Base-by-base conservation (phyloP, 2,888 invertebrate genomes). In the Dynastes maya region DNA sequence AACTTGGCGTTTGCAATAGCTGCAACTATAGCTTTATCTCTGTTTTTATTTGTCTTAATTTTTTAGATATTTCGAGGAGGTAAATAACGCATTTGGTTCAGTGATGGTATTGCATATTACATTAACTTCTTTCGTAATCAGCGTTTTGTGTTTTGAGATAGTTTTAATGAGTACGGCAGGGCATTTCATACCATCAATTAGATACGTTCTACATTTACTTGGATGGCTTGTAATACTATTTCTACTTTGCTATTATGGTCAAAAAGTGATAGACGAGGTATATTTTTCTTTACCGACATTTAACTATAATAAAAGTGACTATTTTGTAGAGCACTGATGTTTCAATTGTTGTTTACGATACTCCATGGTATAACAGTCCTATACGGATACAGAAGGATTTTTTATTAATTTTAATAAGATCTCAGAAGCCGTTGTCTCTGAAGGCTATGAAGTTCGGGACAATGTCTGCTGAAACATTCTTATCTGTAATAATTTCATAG, bases 201-300 rank as follows among this genome's bases (percentile, higher is more conserved):
- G 84, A 71, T 85, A 81, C 81, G 76, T 74, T 45, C 71, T 84
- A 61, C 85, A 85, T 78, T 79, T 85, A 58, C 37, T 78, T 37
- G 85, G 85, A 45, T 85, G 85, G 85, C 29, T 84, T 13, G 80
- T 82, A 27, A 76, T 85, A 6, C 77, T 85, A 3, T 80, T 82
- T 27, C 71, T 84, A 22, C 78, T 83, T 40, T 84, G 84, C 45
- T 82, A 83, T 61, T 84, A 82, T 63, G 84, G 84, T n/a, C 84
- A 85, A 78, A 78, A 81, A 51, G 76, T 85, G 74, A 84, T 84
- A 51, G 82, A 84, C 68, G 85, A 85, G 80, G 85, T 84, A 53
- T 49, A 53, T 51, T 70, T 61, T 8, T 29, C 6, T 5, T 9
- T 22, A 6, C 2, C 22, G 13, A 27, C 4, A 11, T 32, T 37